Evolutionary conservation across 2,797 vertebrate genomes (phyloP), one percentile per base, ranked within the genome.

Genomic region (Propithecus perrieri): DNA sequence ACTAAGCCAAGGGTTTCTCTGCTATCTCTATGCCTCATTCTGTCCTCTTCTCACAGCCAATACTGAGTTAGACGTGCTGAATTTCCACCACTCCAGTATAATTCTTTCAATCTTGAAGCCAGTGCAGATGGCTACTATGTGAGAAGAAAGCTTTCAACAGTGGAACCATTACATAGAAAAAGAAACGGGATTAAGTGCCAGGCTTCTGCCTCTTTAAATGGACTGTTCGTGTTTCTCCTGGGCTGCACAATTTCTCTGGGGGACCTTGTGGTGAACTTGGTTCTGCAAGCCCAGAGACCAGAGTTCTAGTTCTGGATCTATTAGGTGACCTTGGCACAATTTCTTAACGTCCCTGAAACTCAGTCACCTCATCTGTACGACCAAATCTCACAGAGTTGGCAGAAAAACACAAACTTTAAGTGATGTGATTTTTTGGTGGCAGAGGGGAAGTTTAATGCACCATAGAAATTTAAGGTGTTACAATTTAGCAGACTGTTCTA

Each of bases 351-450:
- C 57, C 46, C 12, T 10, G 81, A 75, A 26, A 14, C 11, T 35
- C 26, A 10, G 1, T 69, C 26, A 85, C 38, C 14, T 80, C 53
- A 81, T 46, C 35, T 10, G 3, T 38, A 41, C 0, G 6, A 46
- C 17, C 48, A 63, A 14, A n/a, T 93, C 48, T 85, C 46, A 11
- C 30, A 72, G 67, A 88, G 33, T 33, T 85, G 61, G 48, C 85
- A 43, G 38, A 15, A 92, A 69, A 93, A 84, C 55, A 78, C 46
- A 92, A 69, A 28, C 26, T 50, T 9, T 46, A 59, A 93, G 13
- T 33, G 35, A 63, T n/a, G 0, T 30, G 57, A 26, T 57, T 53
- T 33, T n/a, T 57, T 38, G 65, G 26, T 55, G 38, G 43, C 61
- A 41, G 24, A 59, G 26, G 28, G 12, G 22, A 13, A 78, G 35